Evolutionary conservation across 2,113 vertebrate species (phyloP), one percentile per base, ranked within the genome.

Genomic region (Fulica atra): DNA sequence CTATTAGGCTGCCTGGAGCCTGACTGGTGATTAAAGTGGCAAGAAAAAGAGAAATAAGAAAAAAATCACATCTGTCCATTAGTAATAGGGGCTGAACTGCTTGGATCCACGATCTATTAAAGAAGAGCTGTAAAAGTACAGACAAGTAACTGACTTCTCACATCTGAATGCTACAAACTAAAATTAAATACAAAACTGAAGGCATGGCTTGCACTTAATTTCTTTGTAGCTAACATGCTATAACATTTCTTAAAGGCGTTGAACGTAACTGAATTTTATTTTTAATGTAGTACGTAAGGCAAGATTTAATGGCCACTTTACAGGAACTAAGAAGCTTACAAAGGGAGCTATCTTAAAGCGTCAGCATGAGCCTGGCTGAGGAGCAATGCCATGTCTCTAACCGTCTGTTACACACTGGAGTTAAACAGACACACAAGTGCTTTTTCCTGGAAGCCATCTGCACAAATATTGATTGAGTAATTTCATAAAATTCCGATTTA

Each of bases 371-470:
- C 29, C 81, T 93, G 59, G 51, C 73, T 92, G 72, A 88, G 95
- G 86, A 95, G 51, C 91, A 95, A 90, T 83, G 36, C 70, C 80
- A 83, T 77, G 64, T 95, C 86, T 91, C 61, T 79, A 85, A 79
- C 80, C 94, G 94, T 95, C 84, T 94, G 95, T 80, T 96, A 89
- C 28, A 21, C 71, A 65, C 83, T 79, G 74, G 92, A 96, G 79
- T 95, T 93, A 89, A 93, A 91, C 42, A 89, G 73, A 89, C 78
- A 92, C 74, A 86, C 94, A 93, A 97, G 73, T 86, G 89, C 89
- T 92, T 95, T 92, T 97, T 97, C 92, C 96, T 98, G 96, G 97
- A 98, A 97, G 95, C 94, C 91, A 96, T 96, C 95, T 97, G 91
- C 87, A 89, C 81, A 95, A 86, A 80, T 85, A 90, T 87, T 95